Conservation (phyloP, 2,888 invertebrate species). For the Nebria salina region DNA sequence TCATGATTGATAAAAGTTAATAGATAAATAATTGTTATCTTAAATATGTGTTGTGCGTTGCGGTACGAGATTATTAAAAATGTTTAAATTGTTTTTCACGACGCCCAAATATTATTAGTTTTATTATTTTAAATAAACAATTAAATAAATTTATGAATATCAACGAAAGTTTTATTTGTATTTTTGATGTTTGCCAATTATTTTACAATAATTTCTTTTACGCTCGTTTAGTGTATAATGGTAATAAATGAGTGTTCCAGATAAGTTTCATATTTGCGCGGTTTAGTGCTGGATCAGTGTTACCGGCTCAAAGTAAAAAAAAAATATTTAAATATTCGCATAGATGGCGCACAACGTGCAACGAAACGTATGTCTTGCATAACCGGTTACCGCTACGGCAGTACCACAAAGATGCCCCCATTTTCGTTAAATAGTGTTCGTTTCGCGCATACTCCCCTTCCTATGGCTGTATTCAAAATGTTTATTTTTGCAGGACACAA, state of each 20-base stretch:
- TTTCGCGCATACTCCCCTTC: slow-evolving; percentile 20
- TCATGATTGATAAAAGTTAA: too few relatives aligned
- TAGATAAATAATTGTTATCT: too few relatives aligned
- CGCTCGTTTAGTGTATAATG: too few relatives aligned
- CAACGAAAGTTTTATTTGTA: too few relatives aligned
- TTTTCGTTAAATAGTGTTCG: background rate
- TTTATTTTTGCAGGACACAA: slow-evolving; percentile 9
- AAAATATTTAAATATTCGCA: background rate
- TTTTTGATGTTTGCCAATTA: too few relatives aligned
- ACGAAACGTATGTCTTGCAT: slow-evolving; percentile 4
- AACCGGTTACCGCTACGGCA: background rate
- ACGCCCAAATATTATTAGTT: too few relatives aligned
- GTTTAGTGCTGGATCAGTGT: background rate
- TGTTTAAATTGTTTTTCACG: too few relatives aligned
- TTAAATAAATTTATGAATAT: too few relatives aligned
- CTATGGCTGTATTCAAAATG: slow-evolving; percentile 32
- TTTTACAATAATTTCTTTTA: too few relatives aligned
- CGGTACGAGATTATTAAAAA: too few relatives aligned
- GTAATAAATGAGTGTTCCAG: slow-evolving; percentile 4
- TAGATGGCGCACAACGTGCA: slow-evolving; percentile 33
- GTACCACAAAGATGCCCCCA: background rate
- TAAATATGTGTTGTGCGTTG: too few relatives aligned
- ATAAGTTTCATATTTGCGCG: background rate
- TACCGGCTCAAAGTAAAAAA: slow-evolving; percentile 21
- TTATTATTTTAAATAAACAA: too few relatives aligned